Evolutionary conservation across 2,113 vertebrate genomes (phyloP).

Genomic region (Lepus americanus): DNA sequence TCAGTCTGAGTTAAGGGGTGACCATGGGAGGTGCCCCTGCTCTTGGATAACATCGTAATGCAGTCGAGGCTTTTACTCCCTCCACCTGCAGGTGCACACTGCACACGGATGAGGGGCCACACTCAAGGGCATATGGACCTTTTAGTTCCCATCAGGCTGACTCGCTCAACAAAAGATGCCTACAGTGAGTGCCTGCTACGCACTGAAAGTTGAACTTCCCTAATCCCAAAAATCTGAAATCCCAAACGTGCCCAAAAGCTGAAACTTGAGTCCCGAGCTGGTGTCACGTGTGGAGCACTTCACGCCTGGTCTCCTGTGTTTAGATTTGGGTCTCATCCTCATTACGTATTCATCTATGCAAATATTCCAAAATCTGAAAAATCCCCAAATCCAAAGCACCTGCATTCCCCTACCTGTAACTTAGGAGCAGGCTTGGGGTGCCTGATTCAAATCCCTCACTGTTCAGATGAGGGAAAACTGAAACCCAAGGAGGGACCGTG

Average conservation of each 20-base stretch:
- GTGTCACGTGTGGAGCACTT: no score
- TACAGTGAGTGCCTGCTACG: not conserved
- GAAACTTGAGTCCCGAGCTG: no score
- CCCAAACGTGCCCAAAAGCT: no score
- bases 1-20: not conserved
- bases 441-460: not conserved
- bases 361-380: no score
- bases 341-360: no score
- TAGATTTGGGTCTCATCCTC: no score
- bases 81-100: not conserved
- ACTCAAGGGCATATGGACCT: not conserved
- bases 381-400: no score
- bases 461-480: not conserved
- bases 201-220: no score
- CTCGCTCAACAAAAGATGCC: constrained; percentile 27
- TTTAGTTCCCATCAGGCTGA: constrained; percentile 1
- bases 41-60: constrained; percentile 11
- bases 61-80: not conserved
- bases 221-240: no score
- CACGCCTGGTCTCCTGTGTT: no score
- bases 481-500: not conserved
- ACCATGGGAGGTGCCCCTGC: not conserved
- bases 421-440: not conserved
- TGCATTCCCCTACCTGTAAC: no score
- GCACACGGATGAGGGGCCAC: not conserved